These are phyloP conservation scores for Chrysina gloriosa DNA, from an alignment of 2,888 invertebrate genomes.

Conservation along the genomic window DNA sequence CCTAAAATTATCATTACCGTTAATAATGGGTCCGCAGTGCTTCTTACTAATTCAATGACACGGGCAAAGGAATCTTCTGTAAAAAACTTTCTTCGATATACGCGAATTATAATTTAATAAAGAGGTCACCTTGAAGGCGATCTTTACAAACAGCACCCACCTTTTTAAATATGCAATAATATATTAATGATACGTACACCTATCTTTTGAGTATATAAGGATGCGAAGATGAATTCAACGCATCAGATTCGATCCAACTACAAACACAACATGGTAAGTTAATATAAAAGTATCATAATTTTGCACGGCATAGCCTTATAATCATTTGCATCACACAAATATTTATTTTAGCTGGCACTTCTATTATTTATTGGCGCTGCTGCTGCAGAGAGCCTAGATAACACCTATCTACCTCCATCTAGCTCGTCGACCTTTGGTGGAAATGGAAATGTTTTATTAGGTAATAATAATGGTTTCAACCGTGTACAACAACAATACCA, in stretches of 20 bases:
- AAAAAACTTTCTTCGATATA: conserved; percentile 5
- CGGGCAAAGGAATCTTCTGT: background rate
- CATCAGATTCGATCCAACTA: background rate
- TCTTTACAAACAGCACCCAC: background rate
- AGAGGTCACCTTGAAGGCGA: conserved; percentile 14
- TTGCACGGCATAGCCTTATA: background rate
- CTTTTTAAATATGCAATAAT: background rate
- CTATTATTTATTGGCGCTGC: conserved; percentile 61
- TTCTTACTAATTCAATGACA: background rate
- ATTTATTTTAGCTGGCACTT: conserved; percentile 63
- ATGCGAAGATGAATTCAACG: background rate
- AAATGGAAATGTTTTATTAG: background rate
- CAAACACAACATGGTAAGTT: conserved; percentile 1
- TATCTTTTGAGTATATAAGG: conserved; percentile 23
- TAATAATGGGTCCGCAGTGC: background rate
- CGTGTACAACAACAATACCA: conserved; percentile 3
- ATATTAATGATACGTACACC: background rate
- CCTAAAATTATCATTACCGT: background rate
- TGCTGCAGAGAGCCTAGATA: conserved; percentile 68
- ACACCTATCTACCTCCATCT: background rate
- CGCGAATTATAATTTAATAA: conserved; percentile 8
- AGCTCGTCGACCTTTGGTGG: background rate
- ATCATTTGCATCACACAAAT: background rate
- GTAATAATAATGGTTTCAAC: too few relatives aligned
- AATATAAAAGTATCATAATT: background rate